Evolutionary conservation across 2,888 invertebrate species (phyloP).

Genomic region (Drosophila quinaria): DNA sequence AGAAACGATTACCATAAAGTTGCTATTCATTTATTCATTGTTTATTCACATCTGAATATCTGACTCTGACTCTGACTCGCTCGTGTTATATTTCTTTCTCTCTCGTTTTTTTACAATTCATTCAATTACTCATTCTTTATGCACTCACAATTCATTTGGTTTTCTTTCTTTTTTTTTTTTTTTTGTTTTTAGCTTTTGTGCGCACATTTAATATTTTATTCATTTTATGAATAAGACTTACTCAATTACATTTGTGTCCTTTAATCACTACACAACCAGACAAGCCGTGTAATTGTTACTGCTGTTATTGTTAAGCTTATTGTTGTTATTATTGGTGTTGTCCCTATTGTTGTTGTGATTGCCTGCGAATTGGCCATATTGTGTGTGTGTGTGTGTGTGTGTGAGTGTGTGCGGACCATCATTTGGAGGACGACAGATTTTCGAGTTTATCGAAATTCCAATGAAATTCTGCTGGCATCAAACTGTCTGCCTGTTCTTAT

Average conservation of each 20-base stretch:
- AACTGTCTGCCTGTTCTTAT: slow-evolving; percentile 54
- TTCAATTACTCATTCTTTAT: not conserved
- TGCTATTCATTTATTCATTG: not conserved
- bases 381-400: slow-evolving; percentile 37
- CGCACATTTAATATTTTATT: slow-evolving; percentile 7
- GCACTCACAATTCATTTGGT: not conserved
- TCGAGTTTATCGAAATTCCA: slow-evolving; percentile 57
- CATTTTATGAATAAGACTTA: slow-evolving; percentile 6
- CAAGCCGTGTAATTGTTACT: slow-evolving; percentile 23
- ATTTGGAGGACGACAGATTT: slow-evolving; percentile 35
- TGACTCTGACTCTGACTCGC: not conserved
- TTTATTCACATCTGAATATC: slow-evolving; percentile 4
- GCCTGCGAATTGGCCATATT: slow-evolving; percentile 36
- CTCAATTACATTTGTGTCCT: slow-evolving; percentile 19
- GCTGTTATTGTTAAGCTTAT: slow-evolving; percentile 15
- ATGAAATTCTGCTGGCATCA: slow-evolving; percentile 48
- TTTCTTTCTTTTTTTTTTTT: not conserved
- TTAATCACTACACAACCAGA: slow-evolving; percentile 27
- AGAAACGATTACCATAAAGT: not conserved
- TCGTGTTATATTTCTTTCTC: not conserved
- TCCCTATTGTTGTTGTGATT: slow-evolving; percentile 14
- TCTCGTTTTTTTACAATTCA: not conserved
- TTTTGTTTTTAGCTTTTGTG: not conserved
- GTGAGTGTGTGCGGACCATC: slow-evolving; percentile 28
- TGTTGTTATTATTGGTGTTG: slow-evolving; percentile 14